Conservation (phyloP, 2,888 invertebrate species). For the Hemicrepidius hirtus region DNA sequence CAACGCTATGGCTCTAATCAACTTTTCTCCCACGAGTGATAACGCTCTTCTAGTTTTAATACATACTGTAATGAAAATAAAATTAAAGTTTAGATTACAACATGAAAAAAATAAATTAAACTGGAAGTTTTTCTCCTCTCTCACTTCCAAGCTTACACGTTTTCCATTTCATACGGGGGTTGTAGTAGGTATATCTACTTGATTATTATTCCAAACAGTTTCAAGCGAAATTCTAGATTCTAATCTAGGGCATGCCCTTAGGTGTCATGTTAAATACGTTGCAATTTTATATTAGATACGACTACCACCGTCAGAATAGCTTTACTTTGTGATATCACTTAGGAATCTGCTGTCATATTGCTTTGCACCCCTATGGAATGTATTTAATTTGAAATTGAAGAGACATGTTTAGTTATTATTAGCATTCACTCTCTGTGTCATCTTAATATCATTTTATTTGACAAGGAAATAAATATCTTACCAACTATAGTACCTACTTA, state of each 20-base stretch:
- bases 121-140: not conserved
- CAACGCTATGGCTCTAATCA: constrained; percentile 21
- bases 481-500: too few relatives aligned
- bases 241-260: not conserved
- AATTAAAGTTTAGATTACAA: constrained; percentile 16
- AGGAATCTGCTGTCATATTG: constrained; percentile 9
- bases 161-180: too few relatives aligned
- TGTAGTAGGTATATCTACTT: not conserved
- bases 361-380: not conserved
- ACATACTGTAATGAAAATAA: constrained; percentile 7
- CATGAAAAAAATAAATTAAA: constrained; percentile 14
- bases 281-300: constrained; percentile 12
- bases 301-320: not conserved
- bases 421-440: constrained; percentile 5
- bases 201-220: constrained; percentile 9
- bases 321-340: constrained; percentile 17
- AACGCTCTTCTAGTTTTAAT: constrained; percentile 23
- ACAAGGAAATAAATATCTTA: too few relatives aligned
- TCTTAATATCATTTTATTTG: not conserved
- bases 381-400: constrained; percentile 15
- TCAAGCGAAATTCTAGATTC: constrained; percentile 11
- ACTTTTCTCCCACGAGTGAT: constrained; percentile 27
- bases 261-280: constrained; percentile 25
- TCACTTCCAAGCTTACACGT: too few relatives aligned
- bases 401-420: constrained; percentile 14